phyloP scores from a whole-genome alignment of 2,113 vertebrate genomes.

The Elachura formosa region DNA sequence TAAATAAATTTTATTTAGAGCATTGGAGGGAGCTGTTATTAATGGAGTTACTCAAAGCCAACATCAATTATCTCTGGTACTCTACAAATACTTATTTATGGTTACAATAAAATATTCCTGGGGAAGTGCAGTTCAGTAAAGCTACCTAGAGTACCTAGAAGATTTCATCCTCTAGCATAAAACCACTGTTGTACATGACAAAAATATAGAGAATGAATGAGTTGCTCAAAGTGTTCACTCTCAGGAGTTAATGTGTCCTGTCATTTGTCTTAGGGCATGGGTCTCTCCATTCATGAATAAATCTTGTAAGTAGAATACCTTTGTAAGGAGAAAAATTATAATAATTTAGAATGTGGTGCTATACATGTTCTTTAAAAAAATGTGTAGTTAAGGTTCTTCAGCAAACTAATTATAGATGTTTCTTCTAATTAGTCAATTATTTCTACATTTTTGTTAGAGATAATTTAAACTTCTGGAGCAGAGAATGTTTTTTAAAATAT shows the following conservation, averaged over 20 bases:
- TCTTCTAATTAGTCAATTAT: neutral
- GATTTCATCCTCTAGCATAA: neutral
- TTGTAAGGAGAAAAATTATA: neutral
- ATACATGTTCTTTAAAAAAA: neutral
- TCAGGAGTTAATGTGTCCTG: neutral
- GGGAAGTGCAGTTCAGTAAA: neutral
- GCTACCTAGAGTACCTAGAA: neutral
- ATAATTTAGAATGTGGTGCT: neutral
- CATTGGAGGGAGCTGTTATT: constrained; percentile 21
- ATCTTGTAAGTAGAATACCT: neutral
- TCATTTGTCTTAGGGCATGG: neutral
- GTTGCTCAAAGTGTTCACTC: neutral
- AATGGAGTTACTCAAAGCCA: constrained; percentile 23
- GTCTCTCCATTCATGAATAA: neutral
- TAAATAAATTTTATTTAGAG: constrained; percentile 57
- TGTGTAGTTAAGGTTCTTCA: neutral
- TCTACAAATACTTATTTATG: constrained; percentile 42
- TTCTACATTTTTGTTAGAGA: neutral
- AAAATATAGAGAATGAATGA: neutral
- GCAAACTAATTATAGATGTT: neutral
- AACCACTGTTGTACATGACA: neutral
- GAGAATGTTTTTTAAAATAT: neutral
- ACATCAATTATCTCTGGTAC: constrained; percentile 43
- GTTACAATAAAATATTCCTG: constrained; percentile 13
- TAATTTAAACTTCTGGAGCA: neutral